phyloP scores from a whole-genome alignment of 2,888 invertebrate species.

The Mythimna lalbum region DNA sequence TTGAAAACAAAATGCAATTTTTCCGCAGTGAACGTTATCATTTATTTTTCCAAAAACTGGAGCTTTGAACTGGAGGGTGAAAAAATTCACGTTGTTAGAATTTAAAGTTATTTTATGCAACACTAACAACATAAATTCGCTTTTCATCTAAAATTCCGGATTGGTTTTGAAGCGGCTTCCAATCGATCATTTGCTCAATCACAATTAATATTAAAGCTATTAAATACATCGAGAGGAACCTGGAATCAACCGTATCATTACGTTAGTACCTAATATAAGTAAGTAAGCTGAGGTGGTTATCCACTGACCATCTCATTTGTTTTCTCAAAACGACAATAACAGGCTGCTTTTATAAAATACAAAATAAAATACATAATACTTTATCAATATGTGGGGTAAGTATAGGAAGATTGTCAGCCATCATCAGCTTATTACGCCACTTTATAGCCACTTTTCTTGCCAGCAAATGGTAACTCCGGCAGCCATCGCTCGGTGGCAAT shows the following conservation, averaged over 20 bases:
- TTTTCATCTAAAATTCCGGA: background rate
- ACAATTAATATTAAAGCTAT: background rate
- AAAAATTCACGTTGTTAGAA: background rate
- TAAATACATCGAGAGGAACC: background rate
- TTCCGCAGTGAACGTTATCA: too few species aligned
- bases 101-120: background rate
- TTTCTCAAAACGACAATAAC: background rate
- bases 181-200: background rate
- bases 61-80: background rate
- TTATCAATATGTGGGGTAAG: constrained; percentile 6
- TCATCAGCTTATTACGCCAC: constrained; percentile 1
- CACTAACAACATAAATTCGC: background rate
- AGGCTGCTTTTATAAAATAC: background rate
- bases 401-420: constrained; percentile 10
- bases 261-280: too few species aligned
- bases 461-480: background rate
- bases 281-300: background rate
- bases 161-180: background rate
- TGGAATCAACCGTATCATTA: background rate
- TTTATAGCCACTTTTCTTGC: background rate
- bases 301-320: background rate
- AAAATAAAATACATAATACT: constrained; percentile 3
- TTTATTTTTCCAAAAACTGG: background rate
- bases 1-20: background rate
- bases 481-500: background rate